Evolutionary conservation across 2,888 invertebrate genomes (phyloP).

Genomic region (Limnephilus auricula): DNA sequence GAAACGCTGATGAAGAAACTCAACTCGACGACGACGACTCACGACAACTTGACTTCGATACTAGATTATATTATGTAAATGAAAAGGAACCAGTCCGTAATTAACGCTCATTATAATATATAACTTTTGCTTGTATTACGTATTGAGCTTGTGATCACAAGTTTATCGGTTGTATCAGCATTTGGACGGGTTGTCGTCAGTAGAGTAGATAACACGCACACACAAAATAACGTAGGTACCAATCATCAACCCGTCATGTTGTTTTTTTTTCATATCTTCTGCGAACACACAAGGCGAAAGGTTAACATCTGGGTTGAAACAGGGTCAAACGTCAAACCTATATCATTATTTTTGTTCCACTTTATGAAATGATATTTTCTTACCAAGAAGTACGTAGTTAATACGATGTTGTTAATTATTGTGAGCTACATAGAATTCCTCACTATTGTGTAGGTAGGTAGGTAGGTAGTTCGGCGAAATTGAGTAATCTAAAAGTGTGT

Average conservation of each 20-base stretch:
- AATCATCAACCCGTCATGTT: not conserved
- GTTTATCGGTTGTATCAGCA: not conserved
- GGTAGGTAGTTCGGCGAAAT: too few species aligned
- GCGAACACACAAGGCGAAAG: not conserved
- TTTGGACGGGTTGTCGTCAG: too few species aligned
- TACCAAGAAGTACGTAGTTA: not conserved
- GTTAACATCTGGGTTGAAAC: not conserved
- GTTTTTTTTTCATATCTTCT: not conserved
- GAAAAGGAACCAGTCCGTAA: too few species aligned
- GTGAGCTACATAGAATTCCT: not conserved
- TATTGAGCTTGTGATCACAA: conserved; percentile 4
- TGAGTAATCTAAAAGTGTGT: too few species aligned
- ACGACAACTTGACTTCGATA: too few species aligned
- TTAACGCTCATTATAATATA: not conserved
- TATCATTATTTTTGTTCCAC: not conserved
- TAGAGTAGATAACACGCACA: not conserved
- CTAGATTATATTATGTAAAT: too few species aligned
- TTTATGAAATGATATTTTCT: not conserved
- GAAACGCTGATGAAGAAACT: too few species aligned
- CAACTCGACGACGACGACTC: too few species aligned
- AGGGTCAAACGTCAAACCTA: not conserved
- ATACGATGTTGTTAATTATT: too few species aligned
- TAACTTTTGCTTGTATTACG: not conserved
- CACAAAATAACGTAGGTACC: not conserved
- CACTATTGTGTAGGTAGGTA: not conserved